phyloP scores from a whole-genome alignment of 2,888 invertebrate genomes.

The Amblyjoppa proteus region DNA sequence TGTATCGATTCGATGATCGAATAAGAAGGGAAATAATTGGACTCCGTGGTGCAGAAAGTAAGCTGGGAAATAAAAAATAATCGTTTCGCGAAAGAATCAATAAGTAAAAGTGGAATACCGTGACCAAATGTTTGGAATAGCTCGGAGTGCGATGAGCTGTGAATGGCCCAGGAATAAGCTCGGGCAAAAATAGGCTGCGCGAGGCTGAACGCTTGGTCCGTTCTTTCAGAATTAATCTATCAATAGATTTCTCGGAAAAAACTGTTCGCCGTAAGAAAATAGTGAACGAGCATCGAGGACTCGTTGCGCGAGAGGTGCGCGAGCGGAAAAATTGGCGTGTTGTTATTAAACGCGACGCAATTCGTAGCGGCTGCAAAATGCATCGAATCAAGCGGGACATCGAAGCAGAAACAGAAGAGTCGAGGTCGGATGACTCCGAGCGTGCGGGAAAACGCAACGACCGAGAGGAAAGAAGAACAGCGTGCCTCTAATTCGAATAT shows the following conservation, averaged over 20 bases:
- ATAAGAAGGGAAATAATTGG: not conserved
- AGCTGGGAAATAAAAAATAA: not conserved
- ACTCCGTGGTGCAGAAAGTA: not conserved
- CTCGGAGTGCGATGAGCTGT: constrained; percentile 13
- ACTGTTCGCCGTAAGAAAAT: constrained; percentile 11
- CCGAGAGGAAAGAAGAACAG: constrained; percentile 32
- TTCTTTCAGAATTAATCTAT: constrained; percentile 41
- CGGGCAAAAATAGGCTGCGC: constrained; percentile 13
- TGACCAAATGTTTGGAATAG: constrained; percentile 32
- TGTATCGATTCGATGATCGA: not conserved
- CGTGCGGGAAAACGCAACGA: constrained; percentile 16
- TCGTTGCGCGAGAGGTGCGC: constrained; percentile 9
- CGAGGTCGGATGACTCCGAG: constrained; percentile 19
- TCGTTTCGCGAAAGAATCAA: not conserved
- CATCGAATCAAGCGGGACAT: constrained; percentile 57
- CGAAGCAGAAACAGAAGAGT: constrained; percentile 10
- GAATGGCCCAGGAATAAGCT: constrained; percentile 27
- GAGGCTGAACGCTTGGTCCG: constrained; percentile 24
- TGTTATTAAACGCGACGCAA: constrained; percentile 14
- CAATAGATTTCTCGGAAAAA: constrained; percentile 45
- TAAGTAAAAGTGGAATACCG: not conserved
- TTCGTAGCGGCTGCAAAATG: constrained; percentile 24
- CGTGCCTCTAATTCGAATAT: constrained; percentile 63
- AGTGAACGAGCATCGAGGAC: not conserved
- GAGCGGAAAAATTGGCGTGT: constrained; percentile 13